Evolutionary conservation across 2,113 vertebrate genomes (phyloP).

Genomic region (Balaenoptera acutorostrata): DNA sequence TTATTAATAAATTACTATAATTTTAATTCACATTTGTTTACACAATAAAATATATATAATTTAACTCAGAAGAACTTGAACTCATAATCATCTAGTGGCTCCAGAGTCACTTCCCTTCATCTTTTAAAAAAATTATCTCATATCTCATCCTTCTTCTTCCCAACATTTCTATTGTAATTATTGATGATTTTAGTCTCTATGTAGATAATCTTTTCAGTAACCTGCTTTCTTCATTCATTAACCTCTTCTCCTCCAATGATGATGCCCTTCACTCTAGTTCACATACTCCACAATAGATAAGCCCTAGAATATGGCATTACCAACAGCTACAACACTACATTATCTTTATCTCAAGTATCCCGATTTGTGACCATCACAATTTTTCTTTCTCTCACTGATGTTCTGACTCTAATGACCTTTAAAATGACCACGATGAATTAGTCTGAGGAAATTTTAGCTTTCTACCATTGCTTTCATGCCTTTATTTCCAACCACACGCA

Average conservation of each 20-base stretch:
- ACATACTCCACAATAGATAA: neutral
- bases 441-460: neutral
- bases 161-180: neutral
- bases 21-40: neutral
- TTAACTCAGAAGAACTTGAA: neutral
- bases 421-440: neutral
- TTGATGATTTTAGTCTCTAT: neutral
- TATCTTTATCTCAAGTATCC: neutral
- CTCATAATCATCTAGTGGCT: neutral
- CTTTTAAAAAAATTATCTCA: neutral
- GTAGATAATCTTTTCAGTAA: neutral
- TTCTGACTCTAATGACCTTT: neutral
- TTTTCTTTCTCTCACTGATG: neutral
- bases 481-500: neutral
- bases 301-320: neutral
- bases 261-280: neutral
- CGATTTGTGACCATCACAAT: neutral
- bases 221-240: neutral
- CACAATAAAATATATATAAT: neutral
- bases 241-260: neutral
- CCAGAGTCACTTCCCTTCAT: neutral
- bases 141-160: neutral
- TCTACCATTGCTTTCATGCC: neutral
- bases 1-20: neutral
- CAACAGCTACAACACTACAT: neutral